Evolutionary conservation across 2,888 invertebrate species (phyloP), one percentile per base, ranked within the genome.

Genomic region (Netelia virgata): DNA sequence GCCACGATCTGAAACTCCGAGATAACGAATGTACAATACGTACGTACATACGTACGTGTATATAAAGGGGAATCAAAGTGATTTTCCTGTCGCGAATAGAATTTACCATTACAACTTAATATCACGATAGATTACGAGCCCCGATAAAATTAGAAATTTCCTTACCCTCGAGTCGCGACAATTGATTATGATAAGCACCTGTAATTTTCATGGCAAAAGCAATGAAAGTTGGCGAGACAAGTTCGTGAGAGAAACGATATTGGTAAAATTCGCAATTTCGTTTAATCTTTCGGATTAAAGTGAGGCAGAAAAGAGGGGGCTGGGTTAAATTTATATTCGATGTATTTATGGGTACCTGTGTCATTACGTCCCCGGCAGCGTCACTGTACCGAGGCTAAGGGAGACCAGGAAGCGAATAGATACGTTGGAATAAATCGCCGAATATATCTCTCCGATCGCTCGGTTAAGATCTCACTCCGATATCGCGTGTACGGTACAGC

Each of bases 381-480:
- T 16, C 50, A 50, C 53, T 8, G 8, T 72, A 16, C 11, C 50
- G 50, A 47, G 47, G 14, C 23, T 47, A 43, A 14, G 20, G 18
- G 50, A 55, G 78, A 82, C 84, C 78, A 85, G 84, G 84, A 85
- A 85, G 78, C 84, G 61, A 76, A 50, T 47, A 78, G 74, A 82
- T 76, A 85, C 79, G 78, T 74, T 47, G 47, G 74, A 83, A 87
- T 83, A 88, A 88, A 88, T 90, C 87, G 77, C 86, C 88, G 80
- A 88, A 89, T 88, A 86, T 88, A 85, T 85, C 82, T 85, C 76
- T 59, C 14, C 82, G 78, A 84, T 84, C 84, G 63, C 74, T 85
- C 73, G 59, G 36, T 64, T 23, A 64, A 85, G 82, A 85, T 85
- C 66, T 79, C 64, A 79, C 85, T 85, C 86, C 70, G 18, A 79